Evolutionary conservation across 1,140 invertebrate genomes (phyloP), one percentile per base, ranked within the genome.

Genomic region (Parapsyche elsis): DNA sequence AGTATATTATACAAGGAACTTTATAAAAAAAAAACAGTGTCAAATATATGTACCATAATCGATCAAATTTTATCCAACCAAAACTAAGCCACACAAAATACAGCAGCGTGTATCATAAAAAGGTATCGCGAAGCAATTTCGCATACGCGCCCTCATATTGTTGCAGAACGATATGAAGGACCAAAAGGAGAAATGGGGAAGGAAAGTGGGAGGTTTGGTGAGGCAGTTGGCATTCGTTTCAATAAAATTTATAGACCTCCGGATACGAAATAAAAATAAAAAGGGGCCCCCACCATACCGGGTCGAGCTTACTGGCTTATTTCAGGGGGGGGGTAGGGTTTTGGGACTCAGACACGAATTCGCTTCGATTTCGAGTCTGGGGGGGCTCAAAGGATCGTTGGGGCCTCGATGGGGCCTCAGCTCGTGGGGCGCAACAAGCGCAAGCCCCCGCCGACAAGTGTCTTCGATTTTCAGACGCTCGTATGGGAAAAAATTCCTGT

Each of bases 291-390:
- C 64, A 67, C 5, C 10, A 10, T 9, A 26, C 38, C 16, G 71
- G 24, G 14, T 46, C 14, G 19, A 45, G 71, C 46, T 75, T 75
- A 23, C n/a, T 9, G 38, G 38, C 71, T 75, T 75, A 75, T 75
- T 75, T 21, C 4, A 19, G 71, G 23, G 71, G 71, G 19, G 12
- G 1, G 71, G 16, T 16, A 49, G 71, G 9, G 46, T 9, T 16
- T 7, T 21, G 24, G 12, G 71, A 7, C 30, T 38, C 30, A 38
- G 30, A 38, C 30, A 38, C 30, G 30, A 38, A 38, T 38, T 4
- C 30, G 30, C 24, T 78, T 78, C 76, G 76, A 78, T 78, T 78
- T 78, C 59, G 76, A 78, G 61, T 19, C 76, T n/a, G n/a, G 53
- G 23, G 38, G 21, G 59, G 76, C 76, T 78, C 61, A 78, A 67